Percentiles rank a stretch among this genome's conserved stretches.
These are phyloP conservation scores for Apoda limacodes DNA, from an alignment of 2,888 invertebrate species.

Conservation along the genomic window DNA sequence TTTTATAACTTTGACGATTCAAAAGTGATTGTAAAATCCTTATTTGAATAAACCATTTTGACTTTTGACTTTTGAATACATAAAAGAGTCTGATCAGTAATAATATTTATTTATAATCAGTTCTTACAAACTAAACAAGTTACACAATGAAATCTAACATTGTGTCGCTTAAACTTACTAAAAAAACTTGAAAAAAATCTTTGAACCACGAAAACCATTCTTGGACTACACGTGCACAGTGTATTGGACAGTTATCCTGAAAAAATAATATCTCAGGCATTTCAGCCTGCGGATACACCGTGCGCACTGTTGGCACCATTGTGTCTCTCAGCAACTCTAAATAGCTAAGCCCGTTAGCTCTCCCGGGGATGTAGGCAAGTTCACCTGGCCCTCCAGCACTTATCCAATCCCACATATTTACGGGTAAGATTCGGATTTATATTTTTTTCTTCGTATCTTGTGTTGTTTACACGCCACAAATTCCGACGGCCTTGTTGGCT, in stretches of 20 bases:
- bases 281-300: constrained; percentile 12
- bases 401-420: constrained; percentile 14
- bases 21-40: too few relatives aligned
- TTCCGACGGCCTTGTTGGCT: constrained; percentile 3
- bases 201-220: constrained; percentile 6
- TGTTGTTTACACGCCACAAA: constrained; percentile 4
- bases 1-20: too few relatives aligned
- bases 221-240: constrained; percentile 7
- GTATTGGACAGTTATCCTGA: constrained; percentile 16
- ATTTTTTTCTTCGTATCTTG: constrained; percentile 4
- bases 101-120: too few relatives aligned
- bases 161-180: too few relatives aligned
- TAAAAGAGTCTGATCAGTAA: too few relatives aligned
- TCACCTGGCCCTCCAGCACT: constrained; percentile 9
- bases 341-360: constrained; percentile 5
- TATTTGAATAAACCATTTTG: too few relatives aligned
- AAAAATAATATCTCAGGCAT: constrained; percentile 9
- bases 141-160: too few relatives aligned
- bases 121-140: too few relatives aligned
- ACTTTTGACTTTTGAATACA: too few relatives aligned
- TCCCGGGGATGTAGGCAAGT: constrained; percentile 1
- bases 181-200: too few relatives aligned
- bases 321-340: constrained; percentile 9
- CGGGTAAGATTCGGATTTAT: constrained; percentile 4
- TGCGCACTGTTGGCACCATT: constrained; percentile 12